Conservation (phyloP, 2,888 invertebrate species). For the Mythimna loreyi region DNA sequence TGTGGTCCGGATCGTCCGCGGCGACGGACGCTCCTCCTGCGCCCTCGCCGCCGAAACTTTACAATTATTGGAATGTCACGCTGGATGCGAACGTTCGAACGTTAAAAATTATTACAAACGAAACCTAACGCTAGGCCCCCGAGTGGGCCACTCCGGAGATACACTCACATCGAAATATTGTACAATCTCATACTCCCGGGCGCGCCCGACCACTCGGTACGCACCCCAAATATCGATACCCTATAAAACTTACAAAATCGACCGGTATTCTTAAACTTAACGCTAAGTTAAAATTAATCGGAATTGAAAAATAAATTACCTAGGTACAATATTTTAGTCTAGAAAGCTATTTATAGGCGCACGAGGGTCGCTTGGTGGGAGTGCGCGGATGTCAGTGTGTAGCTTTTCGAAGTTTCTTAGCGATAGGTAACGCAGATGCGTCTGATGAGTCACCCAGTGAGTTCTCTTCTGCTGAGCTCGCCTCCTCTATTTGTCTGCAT, state of each 20-base stretch:
- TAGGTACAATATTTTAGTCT: slow-evolving; percentile 91
- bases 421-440: slow-evolving; percentile 79
- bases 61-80: slow-evolving; percentile 90
- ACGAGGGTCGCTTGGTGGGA: slow-evolving; percentile 81
- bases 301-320: slow-evolving; percentile 92
- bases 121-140: slow-evolving; percentile 83
- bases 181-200: slow-evolving; percentile 83
- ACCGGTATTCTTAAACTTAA: slow-evolving; percentile 89
- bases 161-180: slow-evolving; percentile 83
- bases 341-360: slow-evolving; percentile 89
- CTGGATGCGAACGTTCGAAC: slow-evolving; percentile 84
- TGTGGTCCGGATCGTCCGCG: slow-evolving; percentile 80
- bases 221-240: slow-evolving; percentile 86
- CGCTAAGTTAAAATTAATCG: slow-evolving; percentile 90
- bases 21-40: slow-evolving; percentile 60
- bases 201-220: slow-evolving; percentile 79
- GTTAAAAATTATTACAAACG: slow-evolving; percentile 83
- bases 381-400: slow-evolving; percentile 87
- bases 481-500: slow-evolving; percentile 87
- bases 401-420: slow-evolving; percentile 88
- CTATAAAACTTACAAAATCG: slow-evolving; percentile 91
- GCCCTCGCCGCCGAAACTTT: slow-evolving; percentile 80
- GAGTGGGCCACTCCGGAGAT: slow-evolving; percentile 78
- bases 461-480: slow-evolving; percentile 90
- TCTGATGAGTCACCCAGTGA: slow-evolving; percentile 86